Percentiles rank a stretch among this genome's conserved stretches.
phyloP scores from a whole-genome alignment of 2,888 invertebrate species.

The Pogonocherus hispidulus region DNA sequence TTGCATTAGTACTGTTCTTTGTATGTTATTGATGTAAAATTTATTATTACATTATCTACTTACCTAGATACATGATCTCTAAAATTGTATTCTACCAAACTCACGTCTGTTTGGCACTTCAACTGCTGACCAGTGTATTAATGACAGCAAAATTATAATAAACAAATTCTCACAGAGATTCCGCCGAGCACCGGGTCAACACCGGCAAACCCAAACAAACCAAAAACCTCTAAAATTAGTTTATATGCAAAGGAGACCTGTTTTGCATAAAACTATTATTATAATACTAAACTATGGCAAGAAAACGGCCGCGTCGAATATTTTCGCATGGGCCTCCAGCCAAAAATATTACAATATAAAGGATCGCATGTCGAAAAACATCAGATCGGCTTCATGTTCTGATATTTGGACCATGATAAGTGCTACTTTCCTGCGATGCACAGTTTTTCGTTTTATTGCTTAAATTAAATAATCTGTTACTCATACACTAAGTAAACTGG shows the following conservation, averaged over 20 bases:
- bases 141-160: too few species aligned
- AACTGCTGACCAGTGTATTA: too few species aligned
- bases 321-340: constrained; percentile 24
- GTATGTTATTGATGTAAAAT: too few species aligned
- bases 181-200: background rate
- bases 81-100: too few species aligned
- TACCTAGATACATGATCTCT: too few species aligned
- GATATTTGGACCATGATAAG: constrained; percentile 23
- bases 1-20: too few species aligned
- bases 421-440: constrained; percentile 19
- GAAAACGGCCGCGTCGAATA: constrained; percentile 14
- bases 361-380: constrained; percentile 31
- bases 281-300: constrained; percentile 25
- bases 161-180: constrained; percentile 7
- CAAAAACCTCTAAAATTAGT: constrained; percentile 15
- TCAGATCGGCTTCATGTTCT: constrained; percentile 22
- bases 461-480: constrained; percentile 10
- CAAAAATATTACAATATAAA: constrained; percentile 33
- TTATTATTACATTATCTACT: too few species aligned
- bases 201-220: constrained; percentile 8
- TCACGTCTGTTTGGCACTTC: too few species aligned
- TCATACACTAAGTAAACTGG: background rate
- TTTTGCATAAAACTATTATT: constrained; percentile 34
- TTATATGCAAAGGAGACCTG: constrained; percentile 21
- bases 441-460: constrained; percentile 4